phyloP scores from a whole-genome alignment of 2,113 vertebrate species.

The Machaerirhynchus nigripectus region DNA sequence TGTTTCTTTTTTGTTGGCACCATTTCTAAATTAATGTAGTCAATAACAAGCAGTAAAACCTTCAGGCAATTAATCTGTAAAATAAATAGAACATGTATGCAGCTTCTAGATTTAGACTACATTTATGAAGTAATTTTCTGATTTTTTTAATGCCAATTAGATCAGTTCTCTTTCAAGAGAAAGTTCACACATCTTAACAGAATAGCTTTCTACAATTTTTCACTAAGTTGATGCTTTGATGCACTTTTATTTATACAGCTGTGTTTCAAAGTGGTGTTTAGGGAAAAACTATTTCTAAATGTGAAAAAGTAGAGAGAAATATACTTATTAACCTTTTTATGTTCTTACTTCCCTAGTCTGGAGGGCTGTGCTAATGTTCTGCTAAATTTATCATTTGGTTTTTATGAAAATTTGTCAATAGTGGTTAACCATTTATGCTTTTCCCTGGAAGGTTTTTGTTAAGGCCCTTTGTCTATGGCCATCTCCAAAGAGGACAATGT shows the following conservation, averaged over 20 bases:
- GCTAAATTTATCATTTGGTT: slow-evolving; percentile 27
- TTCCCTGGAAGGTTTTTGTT: slow-evolving; percentile 9
- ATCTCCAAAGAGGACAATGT: not conserved
- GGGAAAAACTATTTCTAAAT: not conserved
- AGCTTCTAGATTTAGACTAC: not conserved
- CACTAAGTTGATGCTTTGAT: not conserved
- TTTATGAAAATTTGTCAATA: not conserved
- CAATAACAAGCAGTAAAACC: not conserved
- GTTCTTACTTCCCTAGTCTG: not conserved
- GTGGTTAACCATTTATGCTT: slow-evolving; percentile 35
- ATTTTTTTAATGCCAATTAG: not conserved
- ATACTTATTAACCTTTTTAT: not conserved
- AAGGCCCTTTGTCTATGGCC: slow-evolving; percentile 20
- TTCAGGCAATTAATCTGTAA: not conserved
- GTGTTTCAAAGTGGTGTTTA: not conserved
- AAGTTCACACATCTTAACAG: not conserved
- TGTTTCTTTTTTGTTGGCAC: not conserved
- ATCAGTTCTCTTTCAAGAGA: not conserved
- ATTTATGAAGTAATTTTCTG: not conserved
- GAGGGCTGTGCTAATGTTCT: not conserved
- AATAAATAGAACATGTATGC: not conserved
- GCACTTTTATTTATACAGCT: not conserved
- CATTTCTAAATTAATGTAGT: not conserved
- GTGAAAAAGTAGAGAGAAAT: not conserved
- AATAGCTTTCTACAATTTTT: not conserved